Evolutionary conservation across 2,113 vertebrate species (phyloP), one percentile per base, ranked within the genome.

Genomic region (Calyptomena viridis): DNA sequence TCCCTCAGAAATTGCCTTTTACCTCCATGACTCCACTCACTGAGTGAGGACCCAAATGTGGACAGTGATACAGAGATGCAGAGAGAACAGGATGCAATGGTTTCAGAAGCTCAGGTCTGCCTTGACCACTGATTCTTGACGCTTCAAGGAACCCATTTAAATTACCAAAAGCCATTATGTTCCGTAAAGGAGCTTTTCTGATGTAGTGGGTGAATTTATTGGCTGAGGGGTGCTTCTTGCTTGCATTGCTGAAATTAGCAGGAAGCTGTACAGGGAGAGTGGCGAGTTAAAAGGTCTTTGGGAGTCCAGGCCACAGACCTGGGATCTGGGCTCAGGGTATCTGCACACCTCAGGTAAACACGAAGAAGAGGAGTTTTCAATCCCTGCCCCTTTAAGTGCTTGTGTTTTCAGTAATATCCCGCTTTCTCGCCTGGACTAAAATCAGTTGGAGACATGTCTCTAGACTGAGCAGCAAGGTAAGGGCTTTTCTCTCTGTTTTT

Each of bases 391-490:
- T 31, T 40, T 49, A 47, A n/a, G 16, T 46, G 46, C 20, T 40
- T 46, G 4, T 69, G 4, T 81, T 91, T 87, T 46, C 31, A 16
- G 39, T 17, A 17, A 11, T 22, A 56, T 18, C 40, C 13, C 12
- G 3, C 1, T 66, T 78, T 68, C 17, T 49, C 3, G 1, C 44
- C 46, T 25, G 37, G 11, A 27, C 35, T 49, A 52, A 67, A 76
- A 67, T n/a, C 21, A 40, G 2, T 20, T 28, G 17, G 46, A 60
- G 47, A 14, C 4, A 4, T 0, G 2, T 31, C 62, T 46, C 21
- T 50, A 53, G 46, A 9, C 18, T 19, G 12, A 82, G 8, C 19
- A 25, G 28, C 55, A 35, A 27, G 24, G 21, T n/a, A 24, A 6
- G 40, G 10, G 5, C 46, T 63, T 25, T 64, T 52, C 11, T 20